phyloP scores from a whole-genome alignment of 2,797 vertebrate genomes.

The Coranthus polyacanthus region DNA sequence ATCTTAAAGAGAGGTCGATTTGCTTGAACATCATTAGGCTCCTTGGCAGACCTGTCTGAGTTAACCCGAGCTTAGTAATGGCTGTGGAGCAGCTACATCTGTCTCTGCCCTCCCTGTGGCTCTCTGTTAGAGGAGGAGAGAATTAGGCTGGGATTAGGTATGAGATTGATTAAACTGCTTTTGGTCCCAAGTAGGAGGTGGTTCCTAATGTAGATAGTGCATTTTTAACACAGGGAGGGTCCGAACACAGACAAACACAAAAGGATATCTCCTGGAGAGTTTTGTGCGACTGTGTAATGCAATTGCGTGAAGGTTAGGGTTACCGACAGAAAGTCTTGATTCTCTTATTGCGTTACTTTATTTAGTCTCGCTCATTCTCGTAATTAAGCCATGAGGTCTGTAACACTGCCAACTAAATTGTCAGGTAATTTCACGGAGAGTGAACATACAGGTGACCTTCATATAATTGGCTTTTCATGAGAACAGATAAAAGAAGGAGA shows the following conservation, averaged over 20 bases:
- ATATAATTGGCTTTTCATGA: conserved; percentile 42
- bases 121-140: conserved; percentile 46
- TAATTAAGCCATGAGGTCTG: conserved; percentile 22
- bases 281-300: conserved; percentile 6
- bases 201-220: conserved; percentile 43
- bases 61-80: conserved; percentile 56
- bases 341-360: conserved; percentile 8
- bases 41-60: conserved; percentile 42
- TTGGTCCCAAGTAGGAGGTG: conserved; percentile 49
- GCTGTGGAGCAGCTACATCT: conserved; percentile 60
- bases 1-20: conserved; percentile 50
- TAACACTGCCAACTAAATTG: conserved; percentile 20
- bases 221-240: conserved; percentile 48
- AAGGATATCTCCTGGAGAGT: conserved; percentile 38
- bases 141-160: conserved; percentile 63
- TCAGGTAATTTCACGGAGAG: conserved; percentile 37
- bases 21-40: conserved; percentile 37
- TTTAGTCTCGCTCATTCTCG: conserved; percentile 21
- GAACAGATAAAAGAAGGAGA: conserved; percentile 10
- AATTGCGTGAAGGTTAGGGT: not conserved
- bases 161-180: conserved; percentile 70
- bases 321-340: conserved; percentile 20
- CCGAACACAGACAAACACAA: conserved; percentile 45
- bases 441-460: conserved; percentile 46
- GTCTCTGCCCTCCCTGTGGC: conserved; percentile 56